Conservation (phyloP, 2,797 vertebrate species). For the Loriculus beryllinus region DNA sequence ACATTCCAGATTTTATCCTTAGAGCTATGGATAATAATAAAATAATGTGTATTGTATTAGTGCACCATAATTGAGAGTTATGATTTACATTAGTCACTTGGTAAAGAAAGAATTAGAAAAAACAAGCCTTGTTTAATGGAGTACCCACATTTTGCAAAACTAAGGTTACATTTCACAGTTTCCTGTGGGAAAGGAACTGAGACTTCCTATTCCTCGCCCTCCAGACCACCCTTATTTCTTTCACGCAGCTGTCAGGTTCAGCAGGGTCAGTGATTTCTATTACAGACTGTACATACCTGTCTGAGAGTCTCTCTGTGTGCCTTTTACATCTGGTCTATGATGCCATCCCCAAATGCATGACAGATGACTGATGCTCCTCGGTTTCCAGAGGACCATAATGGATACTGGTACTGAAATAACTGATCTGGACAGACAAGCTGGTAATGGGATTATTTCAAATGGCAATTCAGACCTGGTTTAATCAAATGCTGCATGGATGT, state of each 20-base stretch:
- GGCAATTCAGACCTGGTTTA: neutral
- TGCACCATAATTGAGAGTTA: neutral
- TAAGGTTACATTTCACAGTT: neutral
- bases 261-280: neutral
- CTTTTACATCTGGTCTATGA: neutral
- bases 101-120: neutral
- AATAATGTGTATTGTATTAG: fast-evolving
- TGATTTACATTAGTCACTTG: neutral
- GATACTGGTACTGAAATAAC: neutral
- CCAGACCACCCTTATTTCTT: neutral
- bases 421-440: neutral
- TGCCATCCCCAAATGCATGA: fast-evolving
- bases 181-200: neutral
- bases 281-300: neutral
- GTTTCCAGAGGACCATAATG: neutral
- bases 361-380: fast-evolving
- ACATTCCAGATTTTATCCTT: neutral
- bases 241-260: too few species aligned
- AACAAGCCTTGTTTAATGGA: neutral
- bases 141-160: neutral
- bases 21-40: neutral
- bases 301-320: neutral
- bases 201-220: neutral
- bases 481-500: neutral
- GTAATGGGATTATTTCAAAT: neutral